A percentile compares a stretch with the other conserved stretches of the same genome.
These are phyloP conservation scores for Zosterops borbonicus DNA, from an alignment of 2,113 vertebrate species.

Conservation along the genomic window DNA sequence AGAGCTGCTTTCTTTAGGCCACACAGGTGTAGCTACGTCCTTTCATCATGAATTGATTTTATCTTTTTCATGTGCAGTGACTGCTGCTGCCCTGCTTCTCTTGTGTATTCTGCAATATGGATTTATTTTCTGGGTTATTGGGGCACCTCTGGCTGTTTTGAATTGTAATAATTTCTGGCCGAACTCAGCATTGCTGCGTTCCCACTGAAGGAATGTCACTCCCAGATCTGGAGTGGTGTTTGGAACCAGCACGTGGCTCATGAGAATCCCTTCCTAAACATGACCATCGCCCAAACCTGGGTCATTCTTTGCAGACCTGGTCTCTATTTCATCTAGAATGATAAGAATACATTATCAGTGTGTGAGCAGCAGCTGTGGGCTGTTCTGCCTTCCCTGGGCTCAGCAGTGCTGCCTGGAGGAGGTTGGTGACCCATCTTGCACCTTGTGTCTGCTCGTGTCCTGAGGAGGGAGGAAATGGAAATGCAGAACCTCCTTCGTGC, in stretches of 20 bases:
- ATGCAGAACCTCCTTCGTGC: background rate
- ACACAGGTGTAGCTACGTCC: background rate
- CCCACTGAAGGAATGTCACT: background rate
- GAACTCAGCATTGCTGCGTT: background rate
- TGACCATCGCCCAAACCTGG: background rate
- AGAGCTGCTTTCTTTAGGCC: conserved; percentile 14
- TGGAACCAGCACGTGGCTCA: background rate
- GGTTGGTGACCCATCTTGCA: background rate
- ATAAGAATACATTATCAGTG: background rate
- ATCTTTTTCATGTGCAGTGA: background rate
- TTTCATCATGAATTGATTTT: conserved; percentile 20
- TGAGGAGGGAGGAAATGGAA: background rate
- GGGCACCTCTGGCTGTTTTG: background rate
- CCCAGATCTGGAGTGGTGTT: background rate
- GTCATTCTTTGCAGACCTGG: background rate
- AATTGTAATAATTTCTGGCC: background rate
- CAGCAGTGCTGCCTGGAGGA: background rate
- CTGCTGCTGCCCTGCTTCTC: background rate
- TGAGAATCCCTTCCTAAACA: background rate
- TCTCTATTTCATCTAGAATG: background rate
- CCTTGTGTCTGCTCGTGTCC: rapidly evolving
- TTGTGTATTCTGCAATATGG: background rate
- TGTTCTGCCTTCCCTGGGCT: background rate
- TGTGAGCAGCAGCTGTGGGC: background rate
- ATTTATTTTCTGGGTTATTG: background rate